Percentiles rank a stretch among this genome's conserved stretches.
phyloP scores from a whole-genome alignment of 2,888 invertebrate genomes.

The Lathronympha strigana region DNA sequence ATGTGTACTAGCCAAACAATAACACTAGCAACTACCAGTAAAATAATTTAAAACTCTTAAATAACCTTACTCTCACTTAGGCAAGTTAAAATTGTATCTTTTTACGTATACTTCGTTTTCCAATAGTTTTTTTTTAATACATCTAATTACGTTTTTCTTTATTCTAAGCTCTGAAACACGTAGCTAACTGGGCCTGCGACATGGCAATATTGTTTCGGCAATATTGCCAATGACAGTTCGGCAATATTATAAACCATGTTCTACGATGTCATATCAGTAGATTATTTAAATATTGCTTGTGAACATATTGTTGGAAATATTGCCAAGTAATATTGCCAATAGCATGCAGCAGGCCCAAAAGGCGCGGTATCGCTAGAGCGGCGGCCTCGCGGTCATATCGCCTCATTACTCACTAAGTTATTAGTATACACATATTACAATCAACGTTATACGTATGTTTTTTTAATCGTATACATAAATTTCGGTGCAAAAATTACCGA shows the following conservation, averaged over 20 bases:
- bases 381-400: conserved; percentile 53
- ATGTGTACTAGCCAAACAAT: conserved; percentile 74
- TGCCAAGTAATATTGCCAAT: conserved; percentile 23
- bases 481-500: conserved; percentile 75
- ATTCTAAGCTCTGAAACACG: conserved; percentile 77
- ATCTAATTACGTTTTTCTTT: conserved; percentile 70
- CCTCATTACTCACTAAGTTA: conserved; percentile 71
- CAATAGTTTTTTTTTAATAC: conserved; percentile 72
- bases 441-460: conserved; percentile 83
- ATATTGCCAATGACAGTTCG: conserved; percentile 12
- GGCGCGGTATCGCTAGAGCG: conserved; percentile 41
- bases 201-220: conserved; percentile 17
- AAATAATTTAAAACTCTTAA: conserved; percentile 83
- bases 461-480: conserved; percentile 83
- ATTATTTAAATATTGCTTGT: conserved; percentile 5
- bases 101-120: conserved; percentile 84
- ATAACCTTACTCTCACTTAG: conserved; percentile 83
- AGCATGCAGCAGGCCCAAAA: conserved; percentile 19
- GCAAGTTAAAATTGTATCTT: conserved; percentile 83
- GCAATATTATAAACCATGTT: conserved; percentile 9
- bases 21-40: conserved; percentile 81
- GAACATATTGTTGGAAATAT: conserved; percentile 14
- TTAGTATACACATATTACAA: conserved; percentile 84
- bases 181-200: conserved; percentile 50
- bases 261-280: neutral